phyloP scores from a whole-genome alignment of 2,797 vertebrate species.

The Parotocinclus haroldoi region DNA sequence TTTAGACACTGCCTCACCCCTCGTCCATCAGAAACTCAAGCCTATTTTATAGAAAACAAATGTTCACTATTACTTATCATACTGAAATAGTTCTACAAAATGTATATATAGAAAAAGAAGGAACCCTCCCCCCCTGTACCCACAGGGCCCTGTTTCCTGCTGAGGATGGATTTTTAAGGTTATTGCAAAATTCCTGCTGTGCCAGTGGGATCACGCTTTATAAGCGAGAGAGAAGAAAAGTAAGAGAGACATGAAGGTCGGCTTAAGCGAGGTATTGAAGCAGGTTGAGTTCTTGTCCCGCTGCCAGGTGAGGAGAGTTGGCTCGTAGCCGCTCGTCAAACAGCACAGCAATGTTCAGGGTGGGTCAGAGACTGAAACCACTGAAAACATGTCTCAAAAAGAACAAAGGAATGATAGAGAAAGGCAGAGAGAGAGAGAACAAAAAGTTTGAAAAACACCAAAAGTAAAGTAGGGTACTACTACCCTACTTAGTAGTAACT shows the following conservation, averaged over 20 bases:
- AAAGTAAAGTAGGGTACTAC: no score
- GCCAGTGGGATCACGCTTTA: constrained; percentile 37
- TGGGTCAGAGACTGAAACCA: neutral
- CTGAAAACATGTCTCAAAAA: constrained; percentile 7
- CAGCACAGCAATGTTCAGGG: constrained; percentile 1
- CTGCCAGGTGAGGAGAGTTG: constrained; percentile 24
- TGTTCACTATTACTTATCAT: no score
- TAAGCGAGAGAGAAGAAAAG: constrained; percentile 19
- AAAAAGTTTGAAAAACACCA: no score
- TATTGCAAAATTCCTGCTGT: constrained; percentile 51
- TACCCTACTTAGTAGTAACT: no score
- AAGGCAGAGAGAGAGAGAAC: neutral
- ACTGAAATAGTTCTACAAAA: no score
- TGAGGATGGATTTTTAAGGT: constrained; percentile 43
- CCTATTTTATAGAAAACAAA: no score
- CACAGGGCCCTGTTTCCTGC: constrained; percentile 16
- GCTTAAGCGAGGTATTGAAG: constrained; percentile 22
- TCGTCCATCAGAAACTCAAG: no score
- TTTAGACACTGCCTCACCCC: no score
- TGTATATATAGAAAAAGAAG: no score
- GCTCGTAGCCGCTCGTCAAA: constrained; percentile 5
- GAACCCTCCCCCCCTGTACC: neutral
- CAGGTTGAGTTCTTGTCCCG: constrained; percentile 23
- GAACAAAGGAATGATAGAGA: constrained; percentile 3
- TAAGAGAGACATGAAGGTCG: constrained; percentile 10